Evolutionary conservation across 2,888 invertebrate genomes (phyloP), one percentile per base, ranked within the genome.

Genomic region (Sericinus montela): DNA sequence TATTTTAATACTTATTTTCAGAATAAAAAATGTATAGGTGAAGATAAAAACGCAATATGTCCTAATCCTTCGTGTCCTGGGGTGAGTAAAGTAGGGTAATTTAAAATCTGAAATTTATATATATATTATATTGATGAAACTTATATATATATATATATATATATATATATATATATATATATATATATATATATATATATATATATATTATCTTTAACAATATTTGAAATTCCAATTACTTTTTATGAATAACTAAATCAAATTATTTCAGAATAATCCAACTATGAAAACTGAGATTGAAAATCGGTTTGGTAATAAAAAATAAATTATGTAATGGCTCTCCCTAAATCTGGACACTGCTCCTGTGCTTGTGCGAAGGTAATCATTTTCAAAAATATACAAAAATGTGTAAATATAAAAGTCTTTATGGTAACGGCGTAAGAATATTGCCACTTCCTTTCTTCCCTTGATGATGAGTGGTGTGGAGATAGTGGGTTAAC

Each of bases 31-130:
- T 74, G 75, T 48, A 56, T 45, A 8, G 61, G 62, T 15, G 50
- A 50, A 9, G 45, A 55, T 5, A 65, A 62, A 28, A 58, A 60
- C 25, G 46, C 51, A 2, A 65, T 62, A 54, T 77, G 77, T 54
- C 47, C 48, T n/a, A 75, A 70, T 46, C 54, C 48, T 36, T 53
- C 56, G 2, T 77, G 77, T 48, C 62, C 62, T 30, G 75, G 75
- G 56, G 77, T 77, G 62, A 32, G 6, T 32, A 32, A n/a, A n/a
- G n/a, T n/a, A n/a, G n/a, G n/a, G n/a, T n/a, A n/a, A n/a, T n/a
- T 32, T 25, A 6, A 32, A 9, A 11, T 13, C 3, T 40, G 10
- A 14, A 39, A 28, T 10, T 16, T 36, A 28, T 25, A n/a, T n/a
- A n/a, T n/a, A n/a, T n/a, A n/a, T n/a, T n/a, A n/a, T n/a, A n/a